Conservation (phyloP, 37 sponge, comb jelly and placozoan genomes). For the Mnemiopsis leidyi region DNA sequence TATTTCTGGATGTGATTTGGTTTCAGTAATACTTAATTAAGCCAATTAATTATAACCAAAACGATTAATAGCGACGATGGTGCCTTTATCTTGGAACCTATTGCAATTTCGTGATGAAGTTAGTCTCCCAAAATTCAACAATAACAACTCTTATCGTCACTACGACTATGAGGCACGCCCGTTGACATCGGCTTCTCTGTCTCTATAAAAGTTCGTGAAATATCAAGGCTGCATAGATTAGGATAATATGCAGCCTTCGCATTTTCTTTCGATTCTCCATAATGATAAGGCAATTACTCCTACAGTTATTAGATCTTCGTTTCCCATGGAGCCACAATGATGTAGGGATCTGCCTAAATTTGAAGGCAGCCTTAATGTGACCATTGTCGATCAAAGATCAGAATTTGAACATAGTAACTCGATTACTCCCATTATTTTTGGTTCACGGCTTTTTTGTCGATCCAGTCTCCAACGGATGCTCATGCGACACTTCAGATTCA, state of each 20-base stretch:
- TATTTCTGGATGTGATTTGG: too few species aligned
- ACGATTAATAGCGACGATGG: too few species aligned
- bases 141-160: background rate
- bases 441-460: background rate
- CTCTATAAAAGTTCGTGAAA: background rate
- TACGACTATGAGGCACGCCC: too few species aligned
- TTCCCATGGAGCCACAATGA: background rate
- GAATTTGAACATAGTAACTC: background rate
- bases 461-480: background rate
- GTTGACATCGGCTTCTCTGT: background rate
- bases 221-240: background rate
- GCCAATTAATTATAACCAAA: too few species aligned
- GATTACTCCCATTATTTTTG: background rate
- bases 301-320: background rate
- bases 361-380: background rate
- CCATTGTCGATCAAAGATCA: background rate
- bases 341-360: background rate
- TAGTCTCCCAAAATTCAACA: background rate
- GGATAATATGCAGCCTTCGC: background rate
- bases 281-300: background rate
- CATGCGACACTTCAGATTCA: too few species aligned
- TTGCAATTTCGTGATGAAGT: background rate
- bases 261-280: background rate
- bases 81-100: too few species aligned
- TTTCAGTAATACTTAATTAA: too few species aligned